phyloP scores from a whole-genome alignment of 2,113 vertebrate species.

The Eulacestoma nigropectus region DNA sequence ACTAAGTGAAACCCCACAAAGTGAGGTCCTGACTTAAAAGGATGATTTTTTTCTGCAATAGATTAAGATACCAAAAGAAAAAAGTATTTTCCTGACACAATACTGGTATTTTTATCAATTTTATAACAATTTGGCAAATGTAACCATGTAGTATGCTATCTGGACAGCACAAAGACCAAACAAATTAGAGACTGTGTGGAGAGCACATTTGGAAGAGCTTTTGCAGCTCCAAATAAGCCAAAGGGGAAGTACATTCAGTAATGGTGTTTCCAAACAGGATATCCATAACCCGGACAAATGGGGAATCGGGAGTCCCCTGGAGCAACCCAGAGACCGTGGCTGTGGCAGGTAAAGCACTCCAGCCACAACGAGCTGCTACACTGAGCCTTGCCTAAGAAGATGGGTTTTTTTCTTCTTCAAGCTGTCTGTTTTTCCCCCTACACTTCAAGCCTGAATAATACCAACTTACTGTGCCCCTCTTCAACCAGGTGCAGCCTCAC shows the following conservation, averaged over 20 bases:
- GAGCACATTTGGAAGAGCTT: neutral
- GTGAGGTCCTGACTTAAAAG: neutral
- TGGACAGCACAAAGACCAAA: neutral
- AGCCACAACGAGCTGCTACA: neutral
- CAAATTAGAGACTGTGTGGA: neutral
- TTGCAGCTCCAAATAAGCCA: neutral
- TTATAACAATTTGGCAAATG: neutral
- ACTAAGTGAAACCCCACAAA: neutral
- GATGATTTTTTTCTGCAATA: neutral
- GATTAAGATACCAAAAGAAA: neutral
- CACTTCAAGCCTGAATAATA: neutral
- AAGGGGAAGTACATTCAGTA: neutral
- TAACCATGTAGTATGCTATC: neutral
- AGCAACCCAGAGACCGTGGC: neutral
- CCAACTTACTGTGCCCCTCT: neutral
- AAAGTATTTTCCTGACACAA: neutral
- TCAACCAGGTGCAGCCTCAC: neutral
- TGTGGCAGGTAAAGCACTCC: neutral
- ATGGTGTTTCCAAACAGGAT: neutral
- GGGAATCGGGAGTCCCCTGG: accelerated
- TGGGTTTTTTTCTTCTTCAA: neutral
- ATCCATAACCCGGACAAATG: neutral
- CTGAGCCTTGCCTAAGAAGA: neutral
- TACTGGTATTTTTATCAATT: neutral
- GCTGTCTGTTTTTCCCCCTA: neutral